A percentile compares a stretch with the other conserved stretches of the same genome.
Evolutionary conservation across 2,888 invertebrate genomes (phyloP).

Genomic region (Phaonia tiefii): DNA sequence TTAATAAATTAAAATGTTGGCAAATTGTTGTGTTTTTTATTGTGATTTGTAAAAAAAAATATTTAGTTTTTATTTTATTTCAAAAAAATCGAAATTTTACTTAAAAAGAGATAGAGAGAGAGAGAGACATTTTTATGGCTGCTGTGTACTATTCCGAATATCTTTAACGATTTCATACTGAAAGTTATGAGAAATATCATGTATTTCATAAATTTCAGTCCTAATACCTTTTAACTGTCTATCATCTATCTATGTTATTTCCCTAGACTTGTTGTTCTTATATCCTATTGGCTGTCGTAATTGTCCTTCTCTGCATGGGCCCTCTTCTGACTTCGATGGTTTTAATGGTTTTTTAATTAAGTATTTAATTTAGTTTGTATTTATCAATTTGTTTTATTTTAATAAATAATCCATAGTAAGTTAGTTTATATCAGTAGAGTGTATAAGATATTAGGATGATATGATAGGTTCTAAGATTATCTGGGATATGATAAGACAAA

Average conservation of each 20-base stretch:
- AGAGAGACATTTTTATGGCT: constrained; percentile 9
- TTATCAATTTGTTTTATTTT: too few relatives aligned
- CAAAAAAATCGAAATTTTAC: background rate
- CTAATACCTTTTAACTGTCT: background rate
- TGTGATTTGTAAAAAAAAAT: background rate
- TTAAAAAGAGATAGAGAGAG: background rate
- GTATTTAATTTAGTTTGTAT: too few relatives aligned
- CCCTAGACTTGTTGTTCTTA: constrained; percentile 43
- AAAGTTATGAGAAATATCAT: too few relatives aligned
- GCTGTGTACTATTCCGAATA: too few relatives aligned
- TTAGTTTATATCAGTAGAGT: too few relatives aligned
- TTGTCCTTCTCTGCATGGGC: constrained; percentile 3
- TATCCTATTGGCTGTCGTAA: background rate
- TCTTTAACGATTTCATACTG: too few relatives aligned
- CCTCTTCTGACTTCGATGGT: constrained; percentile 18
- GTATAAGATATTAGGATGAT: too few relatives aligned
- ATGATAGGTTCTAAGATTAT: too few relatives aligned
- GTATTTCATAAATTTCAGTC: background rate
- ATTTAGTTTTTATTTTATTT: too few relatives aligned
- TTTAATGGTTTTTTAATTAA: too few relatives aligned
- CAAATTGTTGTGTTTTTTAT: background rate
- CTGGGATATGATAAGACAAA: too few relatives aligned
- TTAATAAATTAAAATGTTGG: constrained; percentile 5
- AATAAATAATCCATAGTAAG: too few relatives aligned
- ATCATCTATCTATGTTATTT: background rate